Percentiles rank a stretch among this genome's conserved stretches.
These are phyloP conservation scores for Apamea crenata DNA, from an alignment of 2,888 invertebrate species.

Conservation along the genomic window DNA sequence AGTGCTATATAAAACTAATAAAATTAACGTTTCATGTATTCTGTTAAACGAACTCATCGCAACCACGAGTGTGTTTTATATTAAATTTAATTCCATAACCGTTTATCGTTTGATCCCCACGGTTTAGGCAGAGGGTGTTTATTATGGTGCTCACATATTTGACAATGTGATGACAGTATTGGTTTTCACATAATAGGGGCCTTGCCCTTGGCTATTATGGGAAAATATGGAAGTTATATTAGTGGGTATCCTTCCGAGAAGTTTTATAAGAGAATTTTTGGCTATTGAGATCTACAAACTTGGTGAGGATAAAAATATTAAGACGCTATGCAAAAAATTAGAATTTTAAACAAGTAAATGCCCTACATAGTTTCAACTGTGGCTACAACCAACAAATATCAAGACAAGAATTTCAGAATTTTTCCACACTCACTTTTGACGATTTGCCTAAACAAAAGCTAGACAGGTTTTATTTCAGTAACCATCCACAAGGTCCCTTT, in stretches of 20 bases:
- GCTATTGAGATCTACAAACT: conserved; percentile 12
- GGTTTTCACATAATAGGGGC: conserved; percentile 30
- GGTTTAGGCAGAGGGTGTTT: conserved; percentile 15
- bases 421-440: not conserved
- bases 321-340: not conserved
- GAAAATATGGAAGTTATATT: conserved; percentile 33
- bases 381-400: not conserved
- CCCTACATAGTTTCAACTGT: not conserved
- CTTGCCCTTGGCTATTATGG: conserved; percentile 11
- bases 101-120: conserved; percentile 32
- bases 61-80: not conserved
- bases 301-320: not conserved
- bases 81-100: conserved; percentile 8
- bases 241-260: not conserved
- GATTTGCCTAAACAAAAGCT: conserved; percentile 1
- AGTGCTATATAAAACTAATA: not conserved
- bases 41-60: conserved; percentile 3
- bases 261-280: not conserved
- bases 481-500: not conserved
- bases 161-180: conserved; percentile 24
- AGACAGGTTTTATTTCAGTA: conserved; percentile 1
- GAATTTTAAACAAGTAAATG: not conserved
- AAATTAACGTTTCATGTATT: conserved; percentile 3
- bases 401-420: not conserved
- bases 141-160: conserved; percentile 36